phyloP scores from a whole-genome alignment of 2,797 vertebrate genomes.

The Typhlichthys subterraneus region DNA sequence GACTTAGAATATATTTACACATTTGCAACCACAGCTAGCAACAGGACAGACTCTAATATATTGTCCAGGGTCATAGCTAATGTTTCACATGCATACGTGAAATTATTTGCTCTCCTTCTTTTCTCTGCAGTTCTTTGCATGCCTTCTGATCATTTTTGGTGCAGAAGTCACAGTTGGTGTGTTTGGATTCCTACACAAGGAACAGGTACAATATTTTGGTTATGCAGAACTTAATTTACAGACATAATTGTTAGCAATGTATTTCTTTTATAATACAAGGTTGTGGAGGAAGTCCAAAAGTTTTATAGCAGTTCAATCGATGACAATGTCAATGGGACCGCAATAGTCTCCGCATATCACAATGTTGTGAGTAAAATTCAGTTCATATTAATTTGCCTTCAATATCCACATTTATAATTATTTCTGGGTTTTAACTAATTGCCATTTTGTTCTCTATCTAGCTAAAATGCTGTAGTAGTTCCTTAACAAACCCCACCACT shows the following conservation, averaged over 20 bases:
- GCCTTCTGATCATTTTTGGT: constrained; percentile 94
- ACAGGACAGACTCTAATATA: neutral
- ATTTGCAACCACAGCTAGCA: too few relatives aligned
- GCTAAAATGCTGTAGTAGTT: constrained; percentile 74
- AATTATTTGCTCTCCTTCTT: neutral
- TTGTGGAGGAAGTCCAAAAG: constrained; percentile 84
- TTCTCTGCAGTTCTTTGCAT: constrained; percentile 89
- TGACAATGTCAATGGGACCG: constrained; percentile 67
- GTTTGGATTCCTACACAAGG: constrained; percentile 93
- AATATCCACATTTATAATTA: neutral
- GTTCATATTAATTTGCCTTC: neutral
- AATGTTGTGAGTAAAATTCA: constrained; percentile 78
- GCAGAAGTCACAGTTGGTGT: constrained; percentile 93
- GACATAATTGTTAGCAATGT: neutral
- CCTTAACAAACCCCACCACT: neutral
- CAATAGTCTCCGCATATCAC: constrained; percentile 76
- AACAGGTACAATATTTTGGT: constrained; percentile 71
- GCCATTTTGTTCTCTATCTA: constrained; percentile 36
- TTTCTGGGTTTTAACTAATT: neutral
- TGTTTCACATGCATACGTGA: neutral
- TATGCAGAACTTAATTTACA: neutral
- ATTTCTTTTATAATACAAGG: constrained; percentile 67
- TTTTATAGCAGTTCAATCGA: constrained; percentile 82
- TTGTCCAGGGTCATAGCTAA: neutral
- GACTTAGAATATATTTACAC: too few relatives aligned